Evolutionary conservation across 2,113 vertebrate genomes (phyloP).

Genomic region (Sminthopsis crassicaudata): DNA sequence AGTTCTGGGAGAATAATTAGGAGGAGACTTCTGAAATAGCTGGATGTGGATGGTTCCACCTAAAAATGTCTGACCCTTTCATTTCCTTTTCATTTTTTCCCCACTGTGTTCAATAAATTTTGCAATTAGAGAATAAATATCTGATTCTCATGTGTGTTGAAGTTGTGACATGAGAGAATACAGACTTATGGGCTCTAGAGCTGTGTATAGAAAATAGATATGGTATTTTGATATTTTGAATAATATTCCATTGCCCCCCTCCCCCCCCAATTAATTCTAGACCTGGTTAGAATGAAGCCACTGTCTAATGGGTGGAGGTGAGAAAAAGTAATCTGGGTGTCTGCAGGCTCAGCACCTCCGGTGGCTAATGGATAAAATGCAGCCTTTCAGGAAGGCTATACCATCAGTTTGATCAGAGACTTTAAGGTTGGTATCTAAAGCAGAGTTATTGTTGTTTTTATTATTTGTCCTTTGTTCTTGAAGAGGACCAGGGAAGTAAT

Average conservation of each 20-base stretch:
- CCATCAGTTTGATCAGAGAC: neutral
- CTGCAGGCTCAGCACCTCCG: neutral
- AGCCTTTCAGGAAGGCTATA: neutral
- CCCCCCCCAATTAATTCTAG: neutral
- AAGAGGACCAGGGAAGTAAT: no score
- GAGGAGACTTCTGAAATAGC: neutral
- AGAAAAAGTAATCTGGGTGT: no score
- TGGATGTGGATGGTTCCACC: neutral
- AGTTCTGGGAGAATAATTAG: neutral
- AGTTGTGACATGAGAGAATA: neutral
- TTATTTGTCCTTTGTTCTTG: no score
- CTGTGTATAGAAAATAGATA: neutral
- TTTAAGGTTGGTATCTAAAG: neutral
- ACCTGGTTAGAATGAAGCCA: neutral
- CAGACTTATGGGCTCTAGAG: neutral
- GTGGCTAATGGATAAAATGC: neutral
- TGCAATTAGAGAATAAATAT: neutral
- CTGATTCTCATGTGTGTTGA: neutral
- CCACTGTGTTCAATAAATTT: neutral
- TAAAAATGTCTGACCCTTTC: neutral
- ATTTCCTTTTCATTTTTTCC: neutral
- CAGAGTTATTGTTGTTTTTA: neutral
- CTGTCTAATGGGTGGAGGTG: neutral
- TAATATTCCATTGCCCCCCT: neutral
- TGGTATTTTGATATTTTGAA: neutral